Percentiles rank a stretch among this genome's conserved stretches.
phyloP scores from a whole-genome alignment of 2,113 vertebrate species.

The Coregonus clupeaformis region DNA sequence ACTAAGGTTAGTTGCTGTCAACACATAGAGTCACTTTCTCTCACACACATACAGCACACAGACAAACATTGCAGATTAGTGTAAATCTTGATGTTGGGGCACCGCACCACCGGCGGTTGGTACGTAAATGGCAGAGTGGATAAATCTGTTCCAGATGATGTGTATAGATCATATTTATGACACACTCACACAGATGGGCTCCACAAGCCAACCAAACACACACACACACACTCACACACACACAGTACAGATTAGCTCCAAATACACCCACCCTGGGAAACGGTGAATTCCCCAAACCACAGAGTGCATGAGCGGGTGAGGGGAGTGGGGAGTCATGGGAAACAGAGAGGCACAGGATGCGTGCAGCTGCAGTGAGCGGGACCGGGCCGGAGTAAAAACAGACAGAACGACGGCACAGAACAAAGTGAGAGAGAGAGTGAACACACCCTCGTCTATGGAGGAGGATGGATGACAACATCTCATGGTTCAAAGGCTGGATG shows the following conservation, averaged over 20 bases:
- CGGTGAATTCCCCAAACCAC: slow-evolving; percentile 79
- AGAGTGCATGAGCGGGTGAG: slow-evolving; percentile 75
- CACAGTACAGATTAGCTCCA: slow-evolving; percentile 62
- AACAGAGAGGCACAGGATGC: slow-evolving; percentile 53
- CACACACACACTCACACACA: slow-evolving; percentile 8
- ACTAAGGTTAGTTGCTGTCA: slow-evolving; percentile 44
- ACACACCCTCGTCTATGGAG: slow-evolving; percentile 56
- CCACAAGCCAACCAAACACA: slow-evolving; percentile 17
- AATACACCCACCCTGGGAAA: slow-evolving; percentile 75
- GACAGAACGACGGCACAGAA: slow-evolving; percentile 47
- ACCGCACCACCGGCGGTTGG: slow-evolving; percentile 49
- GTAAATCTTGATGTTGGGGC: slow-evolving; percentile 40
- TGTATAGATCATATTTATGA: slow-evolving; percentile 66
- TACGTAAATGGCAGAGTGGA: slow-evolving; percentile 61
- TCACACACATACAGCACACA: background rate
- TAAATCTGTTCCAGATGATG: slow-evolving; percentile 75
- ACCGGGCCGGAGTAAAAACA: slow-evolving; percentile 47
- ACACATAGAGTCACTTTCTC: background rate
- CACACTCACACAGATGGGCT: slow-evolving; percentile 55
- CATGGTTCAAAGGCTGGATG: slow-evolving; percentile 57
- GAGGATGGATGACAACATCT: slow-evolving; percentile 41
- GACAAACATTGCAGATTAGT: slow-evolving; percentile 49
- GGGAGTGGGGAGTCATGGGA: slow-evolving; percentile 69
- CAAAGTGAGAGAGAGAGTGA: slow-evolving; percentile 22
- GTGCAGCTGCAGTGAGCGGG: slow-evolving; percentile 46